Conservation (phyloP, 2,113 vertebrate species). For the Antechinus stuartii region DNA sequence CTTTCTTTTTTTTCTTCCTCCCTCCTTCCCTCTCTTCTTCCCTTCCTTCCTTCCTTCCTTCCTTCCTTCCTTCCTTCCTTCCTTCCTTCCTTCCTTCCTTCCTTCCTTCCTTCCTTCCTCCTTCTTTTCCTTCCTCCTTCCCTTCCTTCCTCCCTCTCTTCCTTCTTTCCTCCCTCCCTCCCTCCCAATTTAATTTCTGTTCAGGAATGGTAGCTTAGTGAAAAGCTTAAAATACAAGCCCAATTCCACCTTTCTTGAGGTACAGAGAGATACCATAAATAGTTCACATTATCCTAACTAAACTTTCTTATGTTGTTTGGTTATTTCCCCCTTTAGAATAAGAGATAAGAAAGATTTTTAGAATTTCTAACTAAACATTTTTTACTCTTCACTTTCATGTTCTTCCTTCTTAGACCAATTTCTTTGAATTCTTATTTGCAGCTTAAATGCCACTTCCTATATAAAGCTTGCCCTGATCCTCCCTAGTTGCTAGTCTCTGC, state of each 20-base stretch:
- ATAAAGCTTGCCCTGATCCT: not conserved
- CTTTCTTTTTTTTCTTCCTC: no score
- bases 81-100: no score
- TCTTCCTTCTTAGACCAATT: not conserved
- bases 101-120: not conserved
- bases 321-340: not conserved
- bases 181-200: not conserved
- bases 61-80: not conserved
- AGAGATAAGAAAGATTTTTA: not conserved
- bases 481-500: not conserved
- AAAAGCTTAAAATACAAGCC: not conserved
- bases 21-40: no score
- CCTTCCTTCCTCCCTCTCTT: not conserved
- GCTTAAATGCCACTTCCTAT: not conserved
- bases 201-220: not conserved
- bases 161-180: not conserved
- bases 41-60: not conserved
- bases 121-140: not conserved
- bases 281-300: not conserved
- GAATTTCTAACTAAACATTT: not conserved
- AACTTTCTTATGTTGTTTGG: not conserved
- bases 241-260: not conserved
- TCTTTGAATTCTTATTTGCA: not conserved
- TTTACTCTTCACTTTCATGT: not conserved
- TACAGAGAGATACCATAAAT: not conserved